Evolutionary conservation across 2,888 invertebrate genomes (phyloP).

Genomic region (Scaptomyza cyrtandrae): DNA sequence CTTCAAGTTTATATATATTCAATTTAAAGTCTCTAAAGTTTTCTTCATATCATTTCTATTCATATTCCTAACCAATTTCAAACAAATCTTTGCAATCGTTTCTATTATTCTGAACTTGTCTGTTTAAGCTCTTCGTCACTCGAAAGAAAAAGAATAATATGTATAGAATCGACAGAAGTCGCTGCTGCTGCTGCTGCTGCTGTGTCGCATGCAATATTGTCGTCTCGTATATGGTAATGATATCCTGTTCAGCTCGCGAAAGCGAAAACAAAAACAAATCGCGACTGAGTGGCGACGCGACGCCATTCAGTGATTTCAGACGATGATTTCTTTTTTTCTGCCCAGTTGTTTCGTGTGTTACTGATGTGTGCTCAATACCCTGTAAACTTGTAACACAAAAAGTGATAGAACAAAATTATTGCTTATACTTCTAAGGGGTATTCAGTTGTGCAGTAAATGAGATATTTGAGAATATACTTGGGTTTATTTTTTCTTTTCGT

Average conservation of each 20-base stretch:
- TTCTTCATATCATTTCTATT: no score
- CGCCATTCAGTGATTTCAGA: conserved; percentile 62
- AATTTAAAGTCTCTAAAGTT: no score
- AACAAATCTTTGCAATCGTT: conserved; percentile 1
- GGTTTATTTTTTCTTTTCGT: not conserved
- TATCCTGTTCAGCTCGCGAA: conserved; percentile 62
- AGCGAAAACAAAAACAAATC: conserved; percentile 45
- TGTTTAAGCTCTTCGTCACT: conserved; percentile 21
- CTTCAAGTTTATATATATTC: no score
- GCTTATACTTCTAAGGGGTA: conserved; percentile 29
- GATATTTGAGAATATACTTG: not conserved
- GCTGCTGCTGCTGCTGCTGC: not conserved
- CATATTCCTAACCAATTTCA: no score
- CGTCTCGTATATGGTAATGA: conserved; percentile 75
- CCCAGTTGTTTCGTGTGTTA: conserved; percentile 12
- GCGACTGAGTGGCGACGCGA: conserved; percentile 78
- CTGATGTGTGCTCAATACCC: conserved; percentile 32
- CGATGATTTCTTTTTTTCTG: conserved; percentile 30
- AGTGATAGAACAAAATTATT: no score
- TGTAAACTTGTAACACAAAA: conserved; percentile 16
- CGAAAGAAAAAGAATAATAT: conserved; percentile 9
- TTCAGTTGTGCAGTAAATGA: not conserved
- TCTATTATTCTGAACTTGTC: conserved; percentile 32
- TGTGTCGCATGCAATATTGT: conserved; percentile 59
- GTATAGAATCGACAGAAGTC: conserved; percentile 49